These are phyloP conservation scores for Rhyacophila brunnea DNA, from an alignment of 1,140 invertebrate genomes.

Conservation along the genomic window DNA sequence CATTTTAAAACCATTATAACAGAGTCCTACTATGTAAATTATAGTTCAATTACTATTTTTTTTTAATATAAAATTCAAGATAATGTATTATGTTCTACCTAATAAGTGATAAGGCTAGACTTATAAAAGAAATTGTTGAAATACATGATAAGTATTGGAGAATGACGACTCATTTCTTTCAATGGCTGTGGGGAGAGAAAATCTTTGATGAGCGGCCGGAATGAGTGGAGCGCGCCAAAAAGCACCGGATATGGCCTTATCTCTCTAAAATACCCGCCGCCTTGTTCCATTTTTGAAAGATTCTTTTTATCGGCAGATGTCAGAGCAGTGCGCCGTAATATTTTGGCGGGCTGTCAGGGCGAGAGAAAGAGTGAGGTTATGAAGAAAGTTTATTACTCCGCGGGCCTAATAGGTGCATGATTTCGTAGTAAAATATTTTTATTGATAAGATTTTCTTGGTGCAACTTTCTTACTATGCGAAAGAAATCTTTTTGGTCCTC, in stretches of 20 bases:
- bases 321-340: constrained; percentile 3
- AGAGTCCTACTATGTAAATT: too few species aligned
- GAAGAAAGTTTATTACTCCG: neutral
- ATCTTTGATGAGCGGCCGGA: constrained; percentile 29
- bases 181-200: constrained; percentile 17
- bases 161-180: constrained; percentile 3
- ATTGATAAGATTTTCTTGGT: neutral
- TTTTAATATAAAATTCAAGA: too few species aligned
- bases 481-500: too few species aligned
- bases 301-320: constrained; percentile 34
- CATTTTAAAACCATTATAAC: too few species aligned
- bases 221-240: constrained; percentile 26
- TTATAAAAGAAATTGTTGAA: too few species aligned
- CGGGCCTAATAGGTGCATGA: too few species aligned
- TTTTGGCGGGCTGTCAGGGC: constrained; percentile 8
- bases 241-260: constrained; percentile 34
- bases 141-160: too few species aligned
- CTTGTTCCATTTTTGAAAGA: constrained; percentile 31
- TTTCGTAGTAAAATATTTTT: neutral
- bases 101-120: too few species aligned
- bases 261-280: constrained; percentile 18
- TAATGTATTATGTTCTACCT: too few species aligned
- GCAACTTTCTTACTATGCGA: too few species aligned
- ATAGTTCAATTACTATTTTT: too few species aligned
- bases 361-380: neutral